Conservation (phyloP, 2,888 invertebrate genomes). For the Quadroppia sp. region DNA sequence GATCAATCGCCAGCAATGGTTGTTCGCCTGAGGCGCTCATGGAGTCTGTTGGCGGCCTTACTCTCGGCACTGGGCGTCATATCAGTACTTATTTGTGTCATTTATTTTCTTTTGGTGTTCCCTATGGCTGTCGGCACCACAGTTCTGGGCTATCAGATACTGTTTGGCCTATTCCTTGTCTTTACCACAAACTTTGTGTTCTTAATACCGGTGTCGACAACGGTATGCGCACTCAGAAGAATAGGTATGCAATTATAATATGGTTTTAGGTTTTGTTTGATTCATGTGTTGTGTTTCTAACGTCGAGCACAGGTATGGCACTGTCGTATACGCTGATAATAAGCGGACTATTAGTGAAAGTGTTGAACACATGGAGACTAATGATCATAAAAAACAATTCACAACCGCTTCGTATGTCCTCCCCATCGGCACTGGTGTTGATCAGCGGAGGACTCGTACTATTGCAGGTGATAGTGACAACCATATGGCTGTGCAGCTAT, state of each 20-base stretch:
- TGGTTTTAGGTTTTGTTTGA: too few species aligned
- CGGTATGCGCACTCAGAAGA: constrained; percentile 54
- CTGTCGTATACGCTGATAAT: constrained; percentile 55
- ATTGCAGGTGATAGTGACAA: constrained; percentile 54
- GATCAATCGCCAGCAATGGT: constrained; percentile 19
- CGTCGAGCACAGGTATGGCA: constrained; percentile 49
- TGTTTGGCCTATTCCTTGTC: constrained; percentile 54
- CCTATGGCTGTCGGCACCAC: constrained; percentile 53
- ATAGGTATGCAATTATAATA: too few species aligned
- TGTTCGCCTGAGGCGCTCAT: constrained; percentile 44
- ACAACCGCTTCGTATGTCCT: constrained; percentile 49
- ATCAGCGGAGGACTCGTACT: constrained; percentile 52
- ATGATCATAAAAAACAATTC: constrained; percentile 49
- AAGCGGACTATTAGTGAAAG: constrained; percentile 54
- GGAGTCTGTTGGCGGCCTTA: constrained; percentile 52
- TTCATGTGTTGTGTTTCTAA: too few species aligned
- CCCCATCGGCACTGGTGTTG: constrained; percentile 53
- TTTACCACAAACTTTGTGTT: constrained; percentile 55
- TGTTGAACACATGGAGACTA: constrained; percentile 54
- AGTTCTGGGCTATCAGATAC: constrained; percentile 55
- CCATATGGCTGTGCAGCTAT: constrained; percentile 55
- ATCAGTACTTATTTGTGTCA: constrained; percentile 52
- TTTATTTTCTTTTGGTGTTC: constrained; percentile 54
- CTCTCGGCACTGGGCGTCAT: constrained; percentile 54
- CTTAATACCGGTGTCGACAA: constrained; percentile 52